Conservation (phyloP, 2,797 vertebrate species). For the Catostomus latipinnis region DNA sequence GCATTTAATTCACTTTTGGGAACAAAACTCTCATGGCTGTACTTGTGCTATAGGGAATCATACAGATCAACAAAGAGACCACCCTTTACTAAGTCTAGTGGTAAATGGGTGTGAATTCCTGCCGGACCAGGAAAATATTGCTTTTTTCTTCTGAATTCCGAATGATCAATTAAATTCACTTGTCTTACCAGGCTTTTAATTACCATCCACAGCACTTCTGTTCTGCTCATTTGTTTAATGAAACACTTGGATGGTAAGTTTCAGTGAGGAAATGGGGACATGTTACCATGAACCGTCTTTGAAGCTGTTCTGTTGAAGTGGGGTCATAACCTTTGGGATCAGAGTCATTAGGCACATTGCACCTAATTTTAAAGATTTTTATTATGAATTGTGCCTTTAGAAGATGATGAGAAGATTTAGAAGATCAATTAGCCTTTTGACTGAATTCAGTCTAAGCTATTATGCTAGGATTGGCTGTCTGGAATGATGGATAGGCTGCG, state of each 20-base stretch:
- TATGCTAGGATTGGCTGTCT: slow-evolving; percentile 6
- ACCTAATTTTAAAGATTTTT: slow-evolving; percentile 8
- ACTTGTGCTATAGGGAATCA: no score
- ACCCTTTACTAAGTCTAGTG: slow-evolving; percentile 52
- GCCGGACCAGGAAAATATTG: slow-evolving; percentile 53
- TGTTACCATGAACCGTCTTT: slow-evolving; percentile 67
- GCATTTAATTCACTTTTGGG: no score
- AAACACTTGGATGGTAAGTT: not conserved
- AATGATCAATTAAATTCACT: slow-evolving; percentile 1
- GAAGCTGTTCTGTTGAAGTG: slow-evolving; percentile 12
- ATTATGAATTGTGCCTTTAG: not conserved
- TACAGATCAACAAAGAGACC: slow-evolving; percentile 24
- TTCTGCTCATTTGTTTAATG: not conserved
- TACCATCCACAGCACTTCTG: not conserved
- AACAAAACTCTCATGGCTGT: no score
- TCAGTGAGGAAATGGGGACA: slow-evolving; percentile 43
- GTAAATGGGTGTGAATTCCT: slow-evolving; percentile 39
- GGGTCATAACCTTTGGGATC: slow-evolving; percentile 8
- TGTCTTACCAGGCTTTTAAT: slow-evolving; percentile 1
- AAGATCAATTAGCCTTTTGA: slow-evolving; percentile 26
- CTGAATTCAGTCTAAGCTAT: not conserved
- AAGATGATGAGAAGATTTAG: no score
- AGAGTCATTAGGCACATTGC: not conserved
- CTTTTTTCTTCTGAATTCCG: slow-evolving; percentile 33
- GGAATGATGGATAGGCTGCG: not conserved